A percentile compares a stretch with the other conserved stretches of the same genome.
Evolutionary conservation across 2,888 invertebrate species (phyloP).

Genomic region (Plemyria rubiginata): DNA sequence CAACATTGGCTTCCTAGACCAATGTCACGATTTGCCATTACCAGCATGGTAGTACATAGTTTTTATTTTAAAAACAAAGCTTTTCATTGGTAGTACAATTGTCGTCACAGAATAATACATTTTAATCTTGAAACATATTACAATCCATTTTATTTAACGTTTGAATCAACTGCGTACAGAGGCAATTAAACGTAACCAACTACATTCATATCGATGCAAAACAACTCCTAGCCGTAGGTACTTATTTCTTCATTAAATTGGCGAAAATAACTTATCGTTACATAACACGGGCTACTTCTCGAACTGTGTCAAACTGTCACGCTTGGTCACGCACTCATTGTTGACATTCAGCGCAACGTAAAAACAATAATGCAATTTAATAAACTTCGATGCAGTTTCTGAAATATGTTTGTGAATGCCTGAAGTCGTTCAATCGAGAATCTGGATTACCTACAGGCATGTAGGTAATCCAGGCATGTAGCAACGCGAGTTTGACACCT

Average conservation of each 20-base stretch:
- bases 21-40: too few relatives aligned
- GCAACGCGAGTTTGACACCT: too few relatives aligned
- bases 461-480: too few relatives aligned
- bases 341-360: conserved; percentile 11
- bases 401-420: neutral
- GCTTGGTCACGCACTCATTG: conserved; percentile 32
- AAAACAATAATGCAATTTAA: conserved; percentile 10
- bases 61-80: too few relatives aligned
- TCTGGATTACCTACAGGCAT: too few relatives aligned
- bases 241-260: conserved; percentile 21
- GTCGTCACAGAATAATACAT: neutral
- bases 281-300: conserved; percentile 30
- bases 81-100: too few relatives aligned
- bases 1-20: too few relatives aligned
- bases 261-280: conserved; percentile 19
- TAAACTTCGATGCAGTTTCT: conserved; percentile 18
- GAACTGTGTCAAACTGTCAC: conserved; percentile 34
- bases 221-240: conserved; percentile 11
- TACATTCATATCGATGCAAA: conserved; percentile 4
- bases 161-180: conserved; percentile 12
- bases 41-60: neutral
- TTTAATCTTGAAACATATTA: too few relatives aligned
- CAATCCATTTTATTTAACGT: neutral
- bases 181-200: conserved; percentile 12
- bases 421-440: too few relatives aligned